Evolutionary conservation across 1,140 invertebrate species (phyloP).

Genomic region (Temnothorax nylanderi): DNA sequence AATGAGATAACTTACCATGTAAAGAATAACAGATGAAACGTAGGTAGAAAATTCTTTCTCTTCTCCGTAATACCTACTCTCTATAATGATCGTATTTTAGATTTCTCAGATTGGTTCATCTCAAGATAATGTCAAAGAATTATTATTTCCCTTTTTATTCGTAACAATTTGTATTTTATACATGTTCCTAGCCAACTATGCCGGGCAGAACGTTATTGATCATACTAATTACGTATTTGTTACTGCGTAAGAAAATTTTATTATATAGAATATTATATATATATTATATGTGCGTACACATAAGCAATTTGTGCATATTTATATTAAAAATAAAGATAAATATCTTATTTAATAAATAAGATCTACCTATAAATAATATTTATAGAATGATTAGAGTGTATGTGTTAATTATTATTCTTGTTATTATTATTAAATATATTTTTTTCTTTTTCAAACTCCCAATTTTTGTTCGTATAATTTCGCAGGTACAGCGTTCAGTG

Average conservation of each 20-base stretch:
- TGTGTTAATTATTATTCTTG: too few species aligned
- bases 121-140: background rate
- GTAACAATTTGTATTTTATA: background rate
- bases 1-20: background rate
- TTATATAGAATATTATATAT: too few species aligned
- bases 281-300: background rate
- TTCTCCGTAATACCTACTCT: background rate
- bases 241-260: background rate
- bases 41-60: too few species aligned
- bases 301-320: background rate
- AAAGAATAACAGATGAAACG: background rate
- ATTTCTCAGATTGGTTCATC: background rate
- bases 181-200: conserved; percentile 10
- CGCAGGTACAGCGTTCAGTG: background rate
- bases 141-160: background rate
- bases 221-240: background rate
- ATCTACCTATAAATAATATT: too few species aligned
- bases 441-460: background rate
- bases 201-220: background rate
- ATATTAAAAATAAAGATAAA: background rate
- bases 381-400: background rate
- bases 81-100: background rate
- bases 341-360: too few species aligned
- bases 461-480: background rate
- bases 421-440: background rate